Evolutionary conservation across 2,113 vertebrate species (phyloP).

Genomic region (Leptobrachium ailaonicum): DNA sequence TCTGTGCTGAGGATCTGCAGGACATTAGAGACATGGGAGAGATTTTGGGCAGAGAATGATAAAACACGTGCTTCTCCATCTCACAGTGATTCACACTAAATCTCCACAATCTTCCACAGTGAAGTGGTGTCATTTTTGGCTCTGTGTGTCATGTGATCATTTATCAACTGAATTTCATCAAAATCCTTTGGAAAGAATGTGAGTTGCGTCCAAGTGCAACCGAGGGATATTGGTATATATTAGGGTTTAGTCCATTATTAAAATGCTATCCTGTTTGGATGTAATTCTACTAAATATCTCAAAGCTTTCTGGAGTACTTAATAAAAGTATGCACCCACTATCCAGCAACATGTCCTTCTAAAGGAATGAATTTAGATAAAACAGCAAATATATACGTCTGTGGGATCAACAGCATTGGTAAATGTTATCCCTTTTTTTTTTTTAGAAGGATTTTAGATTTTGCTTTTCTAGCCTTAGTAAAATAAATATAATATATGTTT

Average conservation of each 20-base stretch:
- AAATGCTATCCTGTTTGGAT: slow-evolving; percentile 26
- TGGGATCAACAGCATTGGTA: too few relatives aligned
- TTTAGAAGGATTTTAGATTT: too few relatives aligned
- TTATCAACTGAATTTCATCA: slow-evolving; percentile 38
- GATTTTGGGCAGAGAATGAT: slow-evolving; percentile 64
- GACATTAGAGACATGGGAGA: slow-evolving; percentile 51
- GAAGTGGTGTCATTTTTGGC: slow-evolving; percentile 38
- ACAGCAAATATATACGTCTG: too few relatives aligned
- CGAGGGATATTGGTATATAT: slow-evolving; percentile 16
- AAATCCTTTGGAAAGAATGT: slow-evolving; percentile 34
- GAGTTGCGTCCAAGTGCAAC: slow-evolving; percentile 28
- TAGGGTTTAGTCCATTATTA: slow-evolving; percentile 26
- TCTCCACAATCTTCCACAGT: slow-evolving; percentile 12
- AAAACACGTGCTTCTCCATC: slow-evolving; percentile 65
- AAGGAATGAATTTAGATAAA: too few relatives aligned
- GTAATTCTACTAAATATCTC: neutral
- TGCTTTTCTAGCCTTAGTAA: too few relatives aligned
- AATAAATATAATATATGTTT: too few relatives aligned
- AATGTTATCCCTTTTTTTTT: too few relatives aligned
- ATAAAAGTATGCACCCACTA: too few relatives aligned
- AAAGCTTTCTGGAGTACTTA: too few relatives aligned
- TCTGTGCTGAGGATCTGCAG: slow-evolving; percentile 53
- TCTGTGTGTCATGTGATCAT: slow-evolving; percentile 20
- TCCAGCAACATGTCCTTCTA: too few relatives aligned
- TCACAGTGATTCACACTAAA: slow-evolving; percentile 34